phyloP scores from a whole-genome alignment of 2,113 vertebrate genomes.

The Potamarius usumacintae region DNA sequence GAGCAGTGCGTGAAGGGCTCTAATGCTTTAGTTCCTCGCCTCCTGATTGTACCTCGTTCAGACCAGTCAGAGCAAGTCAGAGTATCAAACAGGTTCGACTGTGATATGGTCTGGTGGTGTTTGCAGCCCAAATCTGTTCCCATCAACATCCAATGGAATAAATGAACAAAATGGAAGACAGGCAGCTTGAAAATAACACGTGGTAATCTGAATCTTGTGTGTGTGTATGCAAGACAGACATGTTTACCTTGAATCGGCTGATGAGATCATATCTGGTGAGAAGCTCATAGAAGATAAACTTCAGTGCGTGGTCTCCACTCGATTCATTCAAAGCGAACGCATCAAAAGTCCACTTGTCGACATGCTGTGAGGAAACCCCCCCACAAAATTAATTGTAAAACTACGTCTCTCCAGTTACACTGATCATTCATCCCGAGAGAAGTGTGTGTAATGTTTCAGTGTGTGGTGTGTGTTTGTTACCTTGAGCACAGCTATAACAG shows the following conservation, averaged over 20 bases:
- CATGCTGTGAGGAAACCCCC: conserved; percentile 74
- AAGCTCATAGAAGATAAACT: conserved; percentile 98
- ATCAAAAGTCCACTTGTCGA: conserved; percentile 96
- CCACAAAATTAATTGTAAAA: neutral
- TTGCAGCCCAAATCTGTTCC: neutral
- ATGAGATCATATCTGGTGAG: conserved; percentile 97
- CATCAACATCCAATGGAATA: neutral
- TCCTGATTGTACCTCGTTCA: neutral
- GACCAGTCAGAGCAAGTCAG: neutral
- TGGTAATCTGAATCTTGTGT: neutral
- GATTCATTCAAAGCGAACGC: conserved; percentile 94
- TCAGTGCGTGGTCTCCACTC: conserved; percentile 92
- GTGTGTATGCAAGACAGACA: neutral
- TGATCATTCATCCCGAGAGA: neutral
- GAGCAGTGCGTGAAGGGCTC: neutral
- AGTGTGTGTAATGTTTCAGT: neutral
- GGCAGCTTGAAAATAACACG: neutral
- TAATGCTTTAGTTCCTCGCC: neutral
- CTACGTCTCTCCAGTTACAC: neutral
- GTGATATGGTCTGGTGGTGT: neutral
- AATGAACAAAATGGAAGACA: neutral
- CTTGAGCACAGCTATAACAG: conserved; percentile 94
- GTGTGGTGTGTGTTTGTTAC: conserved; percentile 63
- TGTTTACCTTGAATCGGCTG: conserved; percentile 91
- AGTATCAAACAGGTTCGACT: neutral